Evolutionary conservation across 1,140 invertebrate genomes (phyloP).

Genomic region (Mizuhopecten yessoensis): DNA sequence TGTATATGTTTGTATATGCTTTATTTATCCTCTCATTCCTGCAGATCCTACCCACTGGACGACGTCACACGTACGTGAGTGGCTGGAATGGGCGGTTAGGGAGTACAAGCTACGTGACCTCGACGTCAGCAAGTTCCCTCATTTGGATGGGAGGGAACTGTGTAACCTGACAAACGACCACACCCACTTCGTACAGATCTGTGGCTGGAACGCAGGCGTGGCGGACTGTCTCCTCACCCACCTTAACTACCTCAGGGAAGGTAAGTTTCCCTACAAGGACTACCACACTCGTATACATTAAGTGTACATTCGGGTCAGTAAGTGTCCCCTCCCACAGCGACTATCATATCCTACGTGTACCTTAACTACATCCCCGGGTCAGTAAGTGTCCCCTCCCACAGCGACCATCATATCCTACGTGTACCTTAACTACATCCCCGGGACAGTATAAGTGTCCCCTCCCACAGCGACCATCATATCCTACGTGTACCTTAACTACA

Average conservation of each 20-base stretch:
- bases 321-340: too few relatives aligned
- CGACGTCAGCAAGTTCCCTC: constrained; percentile 84
- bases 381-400: too few relatives aligned
- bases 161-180: constrained; percentile 84
- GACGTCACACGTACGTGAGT: constrained; percentile 86
- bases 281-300: too few relatives aligned
- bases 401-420: too few relatives aligned
- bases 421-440: too few relatives aligned
- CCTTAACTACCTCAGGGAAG: constrained; percentile 78
- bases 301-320: too few relatives aligned
- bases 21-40: constrained; percentile 42
- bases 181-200: constrained; percentile 52
- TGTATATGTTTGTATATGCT: background rate
- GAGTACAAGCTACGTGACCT: constrained; percentile 86
- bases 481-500: too few relatives aligned
- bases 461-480: too few relatives aligned
- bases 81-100: constrained; percentile 87
- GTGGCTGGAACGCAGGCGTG: constrained; percentile 73
- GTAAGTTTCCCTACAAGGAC: constrained; percentile 63
- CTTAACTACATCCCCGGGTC: too few relatives aligned
- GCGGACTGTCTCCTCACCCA: constrained; percentile 77
- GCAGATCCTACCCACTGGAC: constrained; percentile 88
- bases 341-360: too few relatives aligned
- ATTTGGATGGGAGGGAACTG: constrained; percentile 86
- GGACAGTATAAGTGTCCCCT: too few relatives aligned